These are phyloP conservation scores for Strix occidentalis DNA, from an alignment of 2,797 vertebrate species.

Conservation along the genomic window DNA sequence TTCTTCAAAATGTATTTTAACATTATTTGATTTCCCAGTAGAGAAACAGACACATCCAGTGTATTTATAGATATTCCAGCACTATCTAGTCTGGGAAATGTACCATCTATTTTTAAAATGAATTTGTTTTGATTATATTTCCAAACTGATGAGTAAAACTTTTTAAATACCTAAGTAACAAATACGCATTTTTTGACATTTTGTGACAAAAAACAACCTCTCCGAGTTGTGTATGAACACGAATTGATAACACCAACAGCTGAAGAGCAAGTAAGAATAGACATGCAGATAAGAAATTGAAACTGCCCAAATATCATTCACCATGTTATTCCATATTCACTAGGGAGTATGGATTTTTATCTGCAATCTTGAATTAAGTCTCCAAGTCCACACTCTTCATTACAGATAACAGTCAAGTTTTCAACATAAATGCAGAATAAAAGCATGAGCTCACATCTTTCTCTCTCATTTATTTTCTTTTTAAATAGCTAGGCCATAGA, in stretches of 20 bases:
- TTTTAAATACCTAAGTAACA: neutral
- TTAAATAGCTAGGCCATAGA: neutral
- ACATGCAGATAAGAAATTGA: neutral
- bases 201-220: neutral
- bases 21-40: slow-evolving; percentile 8
- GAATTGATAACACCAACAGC: neutral
- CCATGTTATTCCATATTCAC: neutral
- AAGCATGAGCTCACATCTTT: neutral
- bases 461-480: neutral
- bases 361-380: neutral
- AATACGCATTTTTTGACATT: neutral
- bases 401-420: neutral
- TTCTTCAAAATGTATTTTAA: neutral
- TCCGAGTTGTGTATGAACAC: neutral
- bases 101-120: neutral
- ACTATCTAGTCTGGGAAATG: slow-evolving; percentile 27
- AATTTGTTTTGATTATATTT: slow-evolving; percentile 13
- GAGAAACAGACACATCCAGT: neutral
- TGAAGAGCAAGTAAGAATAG: neutral
- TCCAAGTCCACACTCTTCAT: neutral
- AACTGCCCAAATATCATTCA: neutral
- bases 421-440: neutral
- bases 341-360: neutral
- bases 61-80: slow-evolving; percentile 23
- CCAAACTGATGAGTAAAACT: neutral